Conservation (phyloP, 2,797 vertebrate species). For the Rhinogobio ventralis region DNA sequence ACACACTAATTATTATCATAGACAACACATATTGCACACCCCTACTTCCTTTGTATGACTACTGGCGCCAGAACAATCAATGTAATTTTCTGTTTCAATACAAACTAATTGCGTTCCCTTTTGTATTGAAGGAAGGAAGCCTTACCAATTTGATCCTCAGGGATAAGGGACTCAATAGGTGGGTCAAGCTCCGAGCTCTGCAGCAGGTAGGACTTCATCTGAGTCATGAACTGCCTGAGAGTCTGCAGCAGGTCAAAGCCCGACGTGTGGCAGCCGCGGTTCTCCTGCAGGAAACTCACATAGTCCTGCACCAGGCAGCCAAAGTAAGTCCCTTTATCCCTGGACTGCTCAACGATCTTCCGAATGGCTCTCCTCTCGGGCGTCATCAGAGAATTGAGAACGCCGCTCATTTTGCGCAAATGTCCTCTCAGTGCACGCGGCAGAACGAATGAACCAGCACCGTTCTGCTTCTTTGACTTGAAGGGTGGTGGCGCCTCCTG, state of each 20-base stretch:
- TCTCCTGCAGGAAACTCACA: constrained; percentile 93
- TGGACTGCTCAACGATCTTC: constrained; percentile 88
- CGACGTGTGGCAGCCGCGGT: constrained; percentile 91
- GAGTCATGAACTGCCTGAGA: constrained; percentile 95
- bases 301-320: constrained; percentile 97
- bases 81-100: background rate
- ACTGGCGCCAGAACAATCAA: background rate
- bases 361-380: constrained; percentile 91
- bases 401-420: constrained; percentile 90
- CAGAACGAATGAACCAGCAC: constrained; percentile 85
- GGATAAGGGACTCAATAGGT: constrained; percentile 92
- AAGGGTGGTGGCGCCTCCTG: constrained; percentile 87
- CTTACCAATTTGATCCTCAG: constrained; percentile 90
- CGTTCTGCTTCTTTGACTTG: constrained; percentile 82
- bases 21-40: background rate
- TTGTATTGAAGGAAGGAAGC: background rate
- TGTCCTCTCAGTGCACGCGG: constrained; percentile 90
- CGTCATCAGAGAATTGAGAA: constrained; percentile 94
- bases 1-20: background rate
- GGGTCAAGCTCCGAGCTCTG: constrained; percentile 96
- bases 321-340: constrained; percentile 93
- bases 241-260: constrained; percentile 92
- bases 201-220: constrained; percentile 94
- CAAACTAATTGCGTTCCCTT: background rate
- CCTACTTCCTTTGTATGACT: background rate